These are phyloP conservation scores for Hybognathus amarus DNA, from an alignment of 2,797 vertebrate genomes.

Conservation along the genomic window DNA sequence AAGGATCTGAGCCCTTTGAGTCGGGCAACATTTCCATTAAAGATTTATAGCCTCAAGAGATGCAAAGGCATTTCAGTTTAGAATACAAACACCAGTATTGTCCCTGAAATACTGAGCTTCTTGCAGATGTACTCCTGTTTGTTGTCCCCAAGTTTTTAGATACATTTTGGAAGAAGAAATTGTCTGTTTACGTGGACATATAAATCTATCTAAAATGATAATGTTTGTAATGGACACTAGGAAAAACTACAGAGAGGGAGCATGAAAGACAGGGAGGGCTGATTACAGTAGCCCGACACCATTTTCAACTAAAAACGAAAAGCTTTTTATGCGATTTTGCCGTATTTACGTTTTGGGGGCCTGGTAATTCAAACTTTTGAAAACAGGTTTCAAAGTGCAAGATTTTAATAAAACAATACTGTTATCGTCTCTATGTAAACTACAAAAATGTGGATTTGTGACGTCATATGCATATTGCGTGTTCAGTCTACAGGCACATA, in stretches of 20 bases:
- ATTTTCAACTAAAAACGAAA: neutral
- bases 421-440: neutral
- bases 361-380: too few relatives aligned
- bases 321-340: neutral
- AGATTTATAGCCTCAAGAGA: slow-evolving; percentile 43
- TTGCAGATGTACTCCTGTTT: neutral
- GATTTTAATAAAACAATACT: neutral
- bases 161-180: slow-evolving; percentile 2
- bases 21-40: slow-evolving; percentile 30
- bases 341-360: too few relatives aligned
- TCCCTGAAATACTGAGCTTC: neutral
- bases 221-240: neutral
- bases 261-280: neutral
- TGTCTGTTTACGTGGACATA: neutral
- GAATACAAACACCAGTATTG: slow-evolving; percentile 28
- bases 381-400: too few relatives aligned
- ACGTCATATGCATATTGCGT: neutral
- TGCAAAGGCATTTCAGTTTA: slow-evolving; percentile 19
- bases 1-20: slow-evolving; percentile 12
- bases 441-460: too few relatives aligned
- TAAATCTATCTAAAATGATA: neutral
- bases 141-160: neutral
- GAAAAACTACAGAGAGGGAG: neutral
- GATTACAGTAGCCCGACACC: neutral
- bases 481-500: neutral